Conservation (phyloP, 2,888 invertebrate genomes). For the Drosophila neotestacea region DNA sequence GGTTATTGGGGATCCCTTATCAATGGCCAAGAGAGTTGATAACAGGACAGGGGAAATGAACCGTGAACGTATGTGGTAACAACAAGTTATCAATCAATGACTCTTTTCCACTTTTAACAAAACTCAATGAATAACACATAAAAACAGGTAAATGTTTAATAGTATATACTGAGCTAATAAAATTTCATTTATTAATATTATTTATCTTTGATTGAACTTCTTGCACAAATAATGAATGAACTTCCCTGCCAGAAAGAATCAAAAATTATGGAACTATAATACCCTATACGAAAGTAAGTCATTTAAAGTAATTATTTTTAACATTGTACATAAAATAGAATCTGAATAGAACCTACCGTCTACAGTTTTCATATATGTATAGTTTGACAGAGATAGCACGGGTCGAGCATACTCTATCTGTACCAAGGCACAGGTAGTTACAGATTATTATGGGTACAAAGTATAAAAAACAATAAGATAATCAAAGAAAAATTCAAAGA, state of each 20-base stretch:
- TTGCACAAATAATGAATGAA: background rate
- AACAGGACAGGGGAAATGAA: conserved; percentile 7
- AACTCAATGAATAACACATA: conserved; percentile 23
- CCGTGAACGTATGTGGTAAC: background rate
- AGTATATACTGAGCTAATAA: background rate
- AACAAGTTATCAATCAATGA: conserved; percentile 15
- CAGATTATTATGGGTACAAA: background rate
- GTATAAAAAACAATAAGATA: conserved; percentile 20
- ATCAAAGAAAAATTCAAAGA: background rate
- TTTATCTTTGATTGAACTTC: background rate
- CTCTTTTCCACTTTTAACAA: background rate
- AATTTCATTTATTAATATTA: background rate
- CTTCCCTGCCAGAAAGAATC: background rate
- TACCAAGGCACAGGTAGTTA: conserved; percentile 1
- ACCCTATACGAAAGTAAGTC: background rate
- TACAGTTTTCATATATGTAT: background rate
- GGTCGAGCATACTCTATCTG: background rate
- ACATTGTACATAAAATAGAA: no score
- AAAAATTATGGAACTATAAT: background rate
- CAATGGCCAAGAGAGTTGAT: conserved; percentile 8
- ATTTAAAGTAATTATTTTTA: background rate
- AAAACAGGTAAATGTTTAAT: background rate
- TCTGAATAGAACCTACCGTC: background rate
- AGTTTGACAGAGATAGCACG: conserved; percentile 1
- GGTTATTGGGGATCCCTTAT: conserved; percentile 30